Percentiles rank a stretch among this genome's conserved stretches.
phyloP scores from a whole-genome alignment of 1,140 invertebrate genomes.

The Meloidogyne hapla region DNA sequence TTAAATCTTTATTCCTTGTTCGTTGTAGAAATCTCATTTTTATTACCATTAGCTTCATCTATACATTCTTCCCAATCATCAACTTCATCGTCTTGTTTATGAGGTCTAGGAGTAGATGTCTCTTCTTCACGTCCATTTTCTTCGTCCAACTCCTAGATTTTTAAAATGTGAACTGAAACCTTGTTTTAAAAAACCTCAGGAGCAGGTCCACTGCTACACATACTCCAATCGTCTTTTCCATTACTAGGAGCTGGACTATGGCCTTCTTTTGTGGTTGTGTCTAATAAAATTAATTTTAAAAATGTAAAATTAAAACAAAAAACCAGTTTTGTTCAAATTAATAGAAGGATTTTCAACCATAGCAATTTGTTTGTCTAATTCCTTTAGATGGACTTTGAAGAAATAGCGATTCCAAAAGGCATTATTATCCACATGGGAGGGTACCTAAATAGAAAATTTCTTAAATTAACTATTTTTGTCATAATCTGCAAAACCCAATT shows the following conservation, averaged over 20 bases:
- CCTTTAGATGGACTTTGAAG: conserved; percentile 52
- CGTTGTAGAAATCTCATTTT: background rate
- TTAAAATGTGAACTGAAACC: too few species aligned
- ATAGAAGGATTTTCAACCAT: background rate
- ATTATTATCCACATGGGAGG: conserved; percentile 50
- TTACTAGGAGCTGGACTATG: conserved; percentile 31
- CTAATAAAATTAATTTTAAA: background rate
- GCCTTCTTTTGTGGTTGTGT: background rate
- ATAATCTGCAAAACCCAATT: too few species aligned
- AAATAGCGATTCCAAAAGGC: conserved; percentile 60
- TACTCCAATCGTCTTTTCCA: conserved; percentile 40
- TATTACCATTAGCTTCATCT: conserved; percentile 11
- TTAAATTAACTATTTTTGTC: too few species aligned
- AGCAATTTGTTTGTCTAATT: conserved; percentile 39
- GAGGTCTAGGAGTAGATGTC: conserved; percentile 17
- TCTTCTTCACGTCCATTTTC: conserved; percentile 11
- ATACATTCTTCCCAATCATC: conserved; percentile 33
- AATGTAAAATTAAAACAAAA: background rate
- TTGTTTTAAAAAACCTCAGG: conserved; percentile 3
- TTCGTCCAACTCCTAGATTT: conserved; percentile 1
- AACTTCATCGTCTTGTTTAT: conserved; percentile 13
- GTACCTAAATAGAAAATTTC: conserved; percentile 43
- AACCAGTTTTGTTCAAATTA: conserved; percentile 7
- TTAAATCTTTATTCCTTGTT: background rate
- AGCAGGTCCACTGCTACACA: conserved; percentile 37